phyloP scores from a whole-genome alignment of 92 coral and sea anemone genomes.

The Siderastrea radians region DNA sequence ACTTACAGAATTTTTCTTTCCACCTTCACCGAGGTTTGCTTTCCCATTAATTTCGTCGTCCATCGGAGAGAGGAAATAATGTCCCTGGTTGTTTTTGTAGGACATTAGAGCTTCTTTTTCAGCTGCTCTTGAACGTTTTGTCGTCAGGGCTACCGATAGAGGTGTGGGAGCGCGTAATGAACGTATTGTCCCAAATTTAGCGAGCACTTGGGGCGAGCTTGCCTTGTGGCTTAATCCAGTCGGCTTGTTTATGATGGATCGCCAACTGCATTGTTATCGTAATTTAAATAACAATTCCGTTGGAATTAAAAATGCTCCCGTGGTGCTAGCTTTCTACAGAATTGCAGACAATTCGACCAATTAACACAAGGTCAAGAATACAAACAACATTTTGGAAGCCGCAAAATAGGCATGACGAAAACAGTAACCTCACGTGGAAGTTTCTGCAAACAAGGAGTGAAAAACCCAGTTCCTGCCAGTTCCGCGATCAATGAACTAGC shows the following conservation, averaged over 20 bases:
- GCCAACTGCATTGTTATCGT: conserved; percentile 9
- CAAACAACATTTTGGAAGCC: no score
- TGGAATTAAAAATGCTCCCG: neutral
- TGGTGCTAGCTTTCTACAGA: neutral
- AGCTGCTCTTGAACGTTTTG: neutral
- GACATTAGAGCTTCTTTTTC: conserved; percentile 18
- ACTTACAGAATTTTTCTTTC: conserved; percentile 1
- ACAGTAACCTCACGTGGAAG: no score
- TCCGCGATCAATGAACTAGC: no score
- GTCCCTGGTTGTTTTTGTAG: neutral
- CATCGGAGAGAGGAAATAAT: conserved; percentile 8
- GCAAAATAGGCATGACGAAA: neutral
- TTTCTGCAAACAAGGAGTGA: neutral
- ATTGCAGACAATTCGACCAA: no score
- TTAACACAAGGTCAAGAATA: no score
- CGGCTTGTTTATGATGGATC: neutral
- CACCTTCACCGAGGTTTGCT: neutral
- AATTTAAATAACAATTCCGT: neutral
- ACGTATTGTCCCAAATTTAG: neutral
- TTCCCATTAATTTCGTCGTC: conserved; percentile 15
- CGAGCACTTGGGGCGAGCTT: neutral
- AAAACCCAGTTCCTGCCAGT: no score
- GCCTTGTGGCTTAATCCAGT: neutral
- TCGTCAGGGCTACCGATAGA: conserved; percentile 11
- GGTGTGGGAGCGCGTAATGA: neutral